Conservation (phyloP, 2,888 invertebrate species). For the Fragum fragum region DNA sequence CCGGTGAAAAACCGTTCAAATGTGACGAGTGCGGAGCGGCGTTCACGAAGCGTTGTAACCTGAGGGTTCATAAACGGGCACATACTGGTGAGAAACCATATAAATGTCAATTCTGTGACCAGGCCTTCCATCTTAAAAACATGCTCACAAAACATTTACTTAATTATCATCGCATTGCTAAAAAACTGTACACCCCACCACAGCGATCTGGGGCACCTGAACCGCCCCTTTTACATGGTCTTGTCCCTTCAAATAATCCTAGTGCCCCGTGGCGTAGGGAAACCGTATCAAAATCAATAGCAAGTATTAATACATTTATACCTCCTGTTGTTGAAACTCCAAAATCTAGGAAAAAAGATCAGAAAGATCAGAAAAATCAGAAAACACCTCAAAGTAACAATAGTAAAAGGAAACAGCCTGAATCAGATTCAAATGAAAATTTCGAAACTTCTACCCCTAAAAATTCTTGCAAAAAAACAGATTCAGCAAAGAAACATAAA, state of each 20-base stretch:
- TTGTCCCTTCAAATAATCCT: neutral
- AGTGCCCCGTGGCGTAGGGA: neutral
- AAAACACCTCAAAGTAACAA: neutral
- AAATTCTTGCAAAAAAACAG: neutral
- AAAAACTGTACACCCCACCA: constrained; percentile 19
- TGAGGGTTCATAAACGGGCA: constrained; percentile 15
- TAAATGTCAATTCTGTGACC: constrained; percentile 16
- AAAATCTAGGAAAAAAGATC: neutral
- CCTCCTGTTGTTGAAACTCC: no score
- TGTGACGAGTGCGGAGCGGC: constrained; percentile 22
- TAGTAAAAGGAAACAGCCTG: no score
- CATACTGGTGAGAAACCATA: constrained; percentile 21
- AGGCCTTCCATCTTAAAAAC: constrained; percentile 26
- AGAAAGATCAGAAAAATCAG: constrained; percentile 1
- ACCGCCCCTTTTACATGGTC: neutral
- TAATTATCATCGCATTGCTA: constrained; percentile 18
- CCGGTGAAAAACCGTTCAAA: constrained; percentile 7
- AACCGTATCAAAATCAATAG: neutral
- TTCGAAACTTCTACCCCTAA: neutral
- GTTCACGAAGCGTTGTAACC: constrained; percentile 25
- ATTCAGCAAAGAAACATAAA: neutral
- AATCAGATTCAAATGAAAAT: neutral
- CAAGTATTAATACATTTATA: no score
- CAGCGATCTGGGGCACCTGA: constrained; percentile 6
- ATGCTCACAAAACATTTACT: constrained; percentile 23